Evolutionary conservation across 2,888 invertebrate genomes (phyloP).

Genomic region (Anaspis maculata): DNA sequence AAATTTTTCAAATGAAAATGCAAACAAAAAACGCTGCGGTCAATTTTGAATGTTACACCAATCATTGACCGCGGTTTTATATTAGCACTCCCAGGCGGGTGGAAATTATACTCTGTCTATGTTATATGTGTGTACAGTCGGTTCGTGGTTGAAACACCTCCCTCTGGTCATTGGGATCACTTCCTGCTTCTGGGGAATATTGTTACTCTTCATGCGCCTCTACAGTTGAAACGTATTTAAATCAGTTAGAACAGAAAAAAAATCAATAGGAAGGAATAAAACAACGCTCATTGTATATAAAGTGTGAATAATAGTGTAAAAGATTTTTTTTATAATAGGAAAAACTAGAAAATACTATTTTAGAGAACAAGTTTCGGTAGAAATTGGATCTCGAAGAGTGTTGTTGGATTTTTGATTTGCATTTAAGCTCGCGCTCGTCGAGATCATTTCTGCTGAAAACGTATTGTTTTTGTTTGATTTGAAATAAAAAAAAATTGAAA

Average conservation of each 20-base stretch:
- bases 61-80: no score
- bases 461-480: slow-evolving; percentile 1
- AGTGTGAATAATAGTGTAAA: slow-evolving; percentile 13
- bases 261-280: no score
- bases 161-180: slow-evolving; percentile 83
- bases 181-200: slow-evolving; percentile 80
- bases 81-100: slow-evolving; percentile 43
- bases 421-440: no score
- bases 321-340: not conserved
- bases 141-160: slow-evolving; percentile 55
- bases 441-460: no score
- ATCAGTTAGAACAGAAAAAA: no score
- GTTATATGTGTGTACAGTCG: slow-evolving; percentile 45
- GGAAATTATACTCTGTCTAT: slow-evolving; percentile 34
- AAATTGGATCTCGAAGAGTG: no score
- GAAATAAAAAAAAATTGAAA: slow-evolving; percentile 1
- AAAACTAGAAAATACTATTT: not conserved
- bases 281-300: slow-evolving; percentile 13
- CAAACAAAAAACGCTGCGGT: no score
- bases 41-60: no score
- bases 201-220: slow-evolving; percentile 64
- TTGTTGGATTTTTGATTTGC: no score
- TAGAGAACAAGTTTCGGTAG: no score
- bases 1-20: no score
- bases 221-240: slow-evolving; percentile 45